Conservation (phyloP, 1,140 invertebrate genomes). For the Sinella curviseta region DNA sequence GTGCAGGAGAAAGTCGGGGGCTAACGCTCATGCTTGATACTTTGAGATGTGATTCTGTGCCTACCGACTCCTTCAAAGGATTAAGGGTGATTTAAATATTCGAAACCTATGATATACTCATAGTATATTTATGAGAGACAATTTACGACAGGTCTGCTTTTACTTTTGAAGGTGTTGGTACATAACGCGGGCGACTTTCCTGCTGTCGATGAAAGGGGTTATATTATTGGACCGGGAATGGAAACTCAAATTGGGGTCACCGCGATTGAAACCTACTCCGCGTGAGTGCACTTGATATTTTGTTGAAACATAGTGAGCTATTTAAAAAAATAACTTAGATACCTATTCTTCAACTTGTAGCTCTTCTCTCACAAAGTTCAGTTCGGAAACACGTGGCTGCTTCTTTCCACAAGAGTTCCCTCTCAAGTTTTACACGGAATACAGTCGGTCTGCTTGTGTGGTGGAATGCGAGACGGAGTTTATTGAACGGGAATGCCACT, state of each 20-base stretch:
- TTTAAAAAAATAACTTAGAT: not conserved
- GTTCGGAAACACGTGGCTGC: constrained; percentile 15
- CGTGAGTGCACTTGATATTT: no score
- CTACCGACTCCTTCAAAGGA: constrained; percentile 48
- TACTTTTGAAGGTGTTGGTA: constrained; percentile 25
- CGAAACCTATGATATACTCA: not conserved
- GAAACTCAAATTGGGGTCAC: constrained; percentile 29
- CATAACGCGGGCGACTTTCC: constrained; percentile 37
- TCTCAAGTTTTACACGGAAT: constrained; percentile 29
- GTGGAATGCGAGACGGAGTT: constrained; percentile 49
- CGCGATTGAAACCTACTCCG: constrained; percentile 29
- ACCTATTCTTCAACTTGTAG: not conserved
- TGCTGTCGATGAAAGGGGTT: constrained; percentile 25
- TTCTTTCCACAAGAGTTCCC: constrained; percentile 23
- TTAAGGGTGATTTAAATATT: constrained; percentile 29
- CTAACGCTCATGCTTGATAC: constrained; percentile 49
- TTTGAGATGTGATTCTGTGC: constrained; percentile 44
- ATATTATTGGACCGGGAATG: constrained; percentile 31
- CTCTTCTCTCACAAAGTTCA: no score
- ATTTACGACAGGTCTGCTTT: not conserved
- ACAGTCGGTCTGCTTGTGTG: constrained; percentile 27
- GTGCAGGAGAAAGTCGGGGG: constrained; percentile 44
- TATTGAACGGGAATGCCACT: constrained; percentile 44
- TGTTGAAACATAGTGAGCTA: no score
- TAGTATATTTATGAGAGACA: no score